phyloP scores from a whole-genome alignment of 2,113 vertebrate genomes.

The Campylorhamphus procurvoides region DNA sequence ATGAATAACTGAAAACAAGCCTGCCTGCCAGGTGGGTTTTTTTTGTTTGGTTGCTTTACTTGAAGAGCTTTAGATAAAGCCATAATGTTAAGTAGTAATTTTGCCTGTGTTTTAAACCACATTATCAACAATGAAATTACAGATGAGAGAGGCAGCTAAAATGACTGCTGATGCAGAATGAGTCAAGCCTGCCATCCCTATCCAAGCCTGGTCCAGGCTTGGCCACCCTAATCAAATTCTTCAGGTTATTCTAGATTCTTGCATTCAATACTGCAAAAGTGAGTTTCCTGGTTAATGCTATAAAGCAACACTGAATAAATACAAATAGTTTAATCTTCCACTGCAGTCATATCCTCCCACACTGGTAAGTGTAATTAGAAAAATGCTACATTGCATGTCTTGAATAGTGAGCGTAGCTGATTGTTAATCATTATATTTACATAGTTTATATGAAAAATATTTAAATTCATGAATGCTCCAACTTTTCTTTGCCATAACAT shows the following conservation, averaged over 20 bases:
- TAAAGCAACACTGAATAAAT: constrained; percentile 71
- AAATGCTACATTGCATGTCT: constrained; percentile 64
- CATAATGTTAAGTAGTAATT: constrained; percentile 64
- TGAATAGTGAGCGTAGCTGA: constrained; percentile 67
- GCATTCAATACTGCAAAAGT: background rate
- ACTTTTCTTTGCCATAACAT: constrained; percentile 56
- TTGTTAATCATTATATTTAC: constrained; percentile 75
- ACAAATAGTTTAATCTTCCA: constrained; percentile 76
- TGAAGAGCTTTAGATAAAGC: constrained; percentile 4
- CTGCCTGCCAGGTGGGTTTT: constrained; percentile 8
- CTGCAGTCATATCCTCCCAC: constrained; percentile 62
- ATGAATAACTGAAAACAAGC: background rate
- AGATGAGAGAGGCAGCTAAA: constrained; percentile 39
- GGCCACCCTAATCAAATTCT: constrained; percentile 45
- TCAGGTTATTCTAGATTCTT: constrained; percentile 32
- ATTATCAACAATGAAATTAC: constrained; percentile 47
- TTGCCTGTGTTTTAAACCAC: constrained; percentile 62
- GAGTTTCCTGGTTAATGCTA: constrained; percentile 61
- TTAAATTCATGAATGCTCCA: constrained; percentile 65
- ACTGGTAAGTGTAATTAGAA: constrained; percentile 70
- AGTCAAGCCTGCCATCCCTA: constrained; percentile 15
- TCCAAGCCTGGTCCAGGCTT: constrained; percentile 12
- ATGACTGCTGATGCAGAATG: constrained; percentile 53
- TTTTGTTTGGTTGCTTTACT: background rate
- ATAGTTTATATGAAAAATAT: constrained; percentile 71